Conservation (phyloP, 2,888 invertebrate genomes). For the Agrypnus murinus region DNA sequence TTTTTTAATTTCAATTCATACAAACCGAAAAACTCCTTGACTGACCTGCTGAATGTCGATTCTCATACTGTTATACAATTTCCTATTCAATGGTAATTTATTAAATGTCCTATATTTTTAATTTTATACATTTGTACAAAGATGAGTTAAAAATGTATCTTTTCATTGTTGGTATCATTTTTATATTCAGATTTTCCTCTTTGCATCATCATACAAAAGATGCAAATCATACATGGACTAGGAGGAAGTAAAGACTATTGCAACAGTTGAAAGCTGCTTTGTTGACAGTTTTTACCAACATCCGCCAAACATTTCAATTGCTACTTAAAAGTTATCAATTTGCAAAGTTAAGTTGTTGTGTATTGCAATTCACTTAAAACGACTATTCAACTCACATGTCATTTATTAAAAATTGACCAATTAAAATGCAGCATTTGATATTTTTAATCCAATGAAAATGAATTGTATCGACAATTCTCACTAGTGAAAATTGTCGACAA, state of each 20-base stretch:
- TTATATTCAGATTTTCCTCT: neutral
- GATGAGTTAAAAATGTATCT: neutral
- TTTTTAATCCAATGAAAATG: no score
- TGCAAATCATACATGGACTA: neutral
- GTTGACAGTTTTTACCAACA: neutral
- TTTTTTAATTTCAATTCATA: neutral
- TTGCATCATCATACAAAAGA: no score
- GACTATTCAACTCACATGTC: no score
- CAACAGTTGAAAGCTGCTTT: conserved; percentile 2
- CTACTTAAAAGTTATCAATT: no score
- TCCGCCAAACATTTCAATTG: conserved; percentile 7
- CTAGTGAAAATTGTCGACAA: no score
- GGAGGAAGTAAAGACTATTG: neutral
- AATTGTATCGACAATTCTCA: no score
- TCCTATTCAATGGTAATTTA: neutral
- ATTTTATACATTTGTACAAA: neutral
- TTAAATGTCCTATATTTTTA: conserved; percentile 1
- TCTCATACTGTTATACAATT: conserved; percentile 3
- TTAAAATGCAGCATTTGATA: no score
- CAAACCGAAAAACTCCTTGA: neutral
- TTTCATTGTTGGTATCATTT: neutral
- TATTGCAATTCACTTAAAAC: neutral
- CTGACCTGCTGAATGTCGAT: conserved; percentile 8
- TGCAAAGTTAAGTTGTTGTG: neutral
- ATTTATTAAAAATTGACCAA: no score